phyloP scores from a whole-genome alignment of 2,888 invertebrate species.

The Synergus gifuensis region DNA sequence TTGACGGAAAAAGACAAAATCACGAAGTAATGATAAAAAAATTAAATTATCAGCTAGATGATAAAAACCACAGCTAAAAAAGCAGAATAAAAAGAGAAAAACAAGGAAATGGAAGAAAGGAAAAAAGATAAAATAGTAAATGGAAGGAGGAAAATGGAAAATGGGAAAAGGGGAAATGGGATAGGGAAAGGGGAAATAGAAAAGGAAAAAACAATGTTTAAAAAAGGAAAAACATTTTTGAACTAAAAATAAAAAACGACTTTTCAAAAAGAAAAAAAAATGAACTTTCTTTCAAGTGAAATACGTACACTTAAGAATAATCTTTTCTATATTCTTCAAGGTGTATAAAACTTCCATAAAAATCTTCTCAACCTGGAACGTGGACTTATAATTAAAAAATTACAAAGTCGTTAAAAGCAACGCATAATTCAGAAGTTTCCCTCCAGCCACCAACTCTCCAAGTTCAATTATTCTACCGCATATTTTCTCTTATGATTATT shows the following conservation, averaged over 20 bases:
- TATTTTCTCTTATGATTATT: neutral
- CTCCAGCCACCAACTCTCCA: neutral
- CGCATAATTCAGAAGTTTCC: neutral
- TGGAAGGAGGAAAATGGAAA: neutral
- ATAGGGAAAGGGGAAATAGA: too few species aligned
- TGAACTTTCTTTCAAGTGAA: neutral
- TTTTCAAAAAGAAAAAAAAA: too few species aligned
- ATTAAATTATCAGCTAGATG: too few species aligned
- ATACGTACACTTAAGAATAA: neutral
- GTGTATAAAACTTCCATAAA: neutral
- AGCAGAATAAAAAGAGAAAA: neutral
- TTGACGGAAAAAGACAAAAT: neutral
- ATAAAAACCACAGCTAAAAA: neutral
- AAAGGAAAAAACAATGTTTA: too few species aligned
- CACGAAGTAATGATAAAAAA: neutral
- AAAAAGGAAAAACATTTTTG: too few species aligned
- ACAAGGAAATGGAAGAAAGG: too few species aligned
- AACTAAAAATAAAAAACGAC: too few species aligned
- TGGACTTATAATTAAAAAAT: constrained; percentile 4
- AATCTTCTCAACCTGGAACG: neutral
- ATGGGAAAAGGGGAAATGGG: too few species aligned
- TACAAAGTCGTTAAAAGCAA: neutral
- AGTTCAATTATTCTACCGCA: neutral
- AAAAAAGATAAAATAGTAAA: neutral
- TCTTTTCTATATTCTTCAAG: neutral